These are phyloP conservation scores for Epinephelus malabaricus DNA, from an alignment of 2,797 vertebrate species.

Conservation along the genomic window DNA sequence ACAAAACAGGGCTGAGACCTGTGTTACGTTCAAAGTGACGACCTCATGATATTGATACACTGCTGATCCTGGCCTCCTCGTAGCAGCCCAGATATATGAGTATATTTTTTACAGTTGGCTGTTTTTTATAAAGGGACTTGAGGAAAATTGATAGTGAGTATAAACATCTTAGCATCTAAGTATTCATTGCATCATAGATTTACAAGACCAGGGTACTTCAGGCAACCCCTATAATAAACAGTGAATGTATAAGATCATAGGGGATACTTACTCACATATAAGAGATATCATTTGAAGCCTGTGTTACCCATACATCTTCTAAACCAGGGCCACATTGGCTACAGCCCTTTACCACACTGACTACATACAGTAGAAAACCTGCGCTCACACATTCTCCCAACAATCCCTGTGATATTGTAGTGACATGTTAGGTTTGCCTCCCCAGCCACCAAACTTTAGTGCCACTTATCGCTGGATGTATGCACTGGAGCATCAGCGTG, in stretches of 20 bases:
- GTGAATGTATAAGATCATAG: background rate
- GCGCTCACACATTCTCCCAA: slow-evolving; percentile 17
- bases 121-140: slow-evolving; percentile 6
- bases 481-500: slow-evolving; percentile 54
- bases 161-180: slow-evolving; percentile 15
- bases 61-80: slow-evolving; percentile 28
- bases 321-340: background rate
- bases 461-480: slow-evolving; percentile 66
- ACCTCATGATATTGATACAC: slow-evolving; percentile 43
- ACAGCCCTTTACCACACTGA: background rate
- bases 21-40: slow-evolving; percentile 11
- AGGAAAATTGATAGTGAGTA: slow-evolving; percentile 17
- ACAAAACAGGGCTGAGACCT: slow-evolving; percentile 32
- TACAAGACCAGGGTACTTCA: background rate
- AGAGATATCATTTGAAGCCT: background rate
- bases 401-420: slow-evolving; percentile 30
- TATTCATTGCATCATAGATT: slow-evolving; percentile 31
- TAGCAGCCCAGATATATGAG: slow-evolving; percentile 12
- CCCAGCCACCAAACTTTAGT: slow-evolving; percentile 53
- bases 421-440: slow-evolving; percentile 13
- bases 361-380: background rate
- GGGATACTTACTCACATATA: background rate
- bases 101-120: slow-evolving; percentile 15
- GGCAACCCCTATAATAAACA: slow-evolving; percentile 3
- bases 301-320: slow-evolving; percentile 10